These are phyloP conservation scores for Megaleporinus macrocephalus DNA, from an alignment of 2,113 vertebrate species.

Conservation along the genomic window DNA sequence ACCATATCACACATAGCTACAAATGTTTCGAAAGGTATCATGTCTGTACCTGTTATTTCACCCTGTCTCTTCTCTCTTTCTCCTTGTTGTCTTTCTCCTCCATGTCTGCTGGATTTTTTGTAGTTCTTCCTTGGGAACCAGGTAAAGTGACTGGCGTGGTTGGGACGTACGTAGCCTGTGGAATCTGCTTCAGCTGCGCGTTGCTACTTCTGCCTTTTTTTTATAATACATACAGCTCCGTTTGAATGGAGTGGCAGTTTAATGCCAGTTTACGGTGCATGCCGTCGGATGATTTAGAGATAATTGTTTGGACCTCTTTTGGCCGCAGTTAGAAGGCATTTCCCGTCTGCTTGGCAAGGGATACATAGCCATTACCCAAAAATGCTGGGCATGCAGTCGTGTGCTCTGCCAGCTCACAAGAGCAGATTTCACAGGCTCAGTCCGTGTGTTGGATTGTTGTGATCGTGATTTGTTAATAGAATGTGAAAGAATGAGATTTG, in stretches of 20 bases:
- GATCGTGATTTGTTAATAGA: conserved; percentile 61
- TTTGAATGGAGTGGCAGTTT: background rate
- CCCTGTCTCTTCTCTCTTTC: conserved; percentile 66
- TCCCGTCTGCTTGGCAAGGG: conserved; percentile 50
- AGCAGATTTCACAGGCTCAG: conserved; percentile 67
- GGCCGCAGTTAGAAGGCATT: conserved; percentile 44
- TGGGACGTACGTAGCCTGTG: conserved; percentile 57
- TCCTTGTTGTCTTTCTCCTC: conserved; percentile 74
- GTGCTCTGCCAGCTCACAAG: conserved; percentile 52
- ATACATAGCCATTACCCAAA: conserved; percentile 42
- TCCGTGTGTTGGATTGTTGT: conserved; percentile 58
- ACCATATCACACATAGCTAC: background rate
- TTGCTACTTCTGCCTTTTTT: background rate
- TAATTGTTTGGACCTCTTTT: conserved; percentile 45
- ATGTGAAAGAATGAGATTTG: conserved; percentile 56
- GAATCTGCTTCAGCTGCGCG: conserved; percentile 61
- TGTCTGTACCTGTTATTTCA: conserved; percentile 70
- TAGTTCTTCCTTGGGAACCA: conserved; percentile 99
- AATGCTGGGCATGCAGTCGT: conserved; percentile 46
- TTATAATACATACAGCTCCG: too few species aligned
- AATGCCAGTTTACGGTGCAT: conserved; percentile 8
- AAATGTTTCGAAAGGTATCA: background rate
- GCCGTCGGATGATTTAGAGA: conserved; percentile 26
- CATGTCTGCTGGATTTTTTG: conserved; percentile 78
- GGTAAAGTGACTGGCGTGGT: conserved; percentile 87